phyloP scores from a whole-genome alignment of 2,888 invertebrate species.

The Polymixis flavicincta region DNA sequence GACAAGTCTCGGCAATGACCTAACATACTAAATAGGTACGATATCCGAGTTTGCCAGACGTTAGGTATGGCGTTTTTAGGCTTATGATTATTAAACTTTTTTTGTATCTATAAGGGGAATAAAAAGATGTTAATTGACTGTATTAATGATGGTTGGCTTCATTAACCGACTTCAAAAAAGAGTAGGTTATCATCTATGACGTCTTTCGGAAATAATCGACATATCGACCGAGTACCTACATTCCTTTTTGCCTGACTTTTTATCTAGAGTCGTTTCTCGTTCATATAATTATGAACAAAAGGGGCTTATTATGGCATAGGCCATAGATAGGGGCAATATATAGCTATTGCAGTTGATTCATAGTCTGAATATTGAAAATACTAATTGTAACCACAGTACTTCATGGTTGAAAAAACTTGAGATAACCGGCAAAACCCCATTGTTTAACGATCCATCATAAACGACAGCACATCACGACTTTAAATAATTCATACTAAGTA shows the following conservation, averaged over 20 bases:
- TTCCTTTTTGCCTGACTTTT: slow-evolving; percentile 1
- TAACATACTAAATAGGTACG: background rate
- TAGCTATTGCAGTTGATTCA: background rate
- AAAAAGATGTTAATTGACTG: slow-evolving; percentile 6
- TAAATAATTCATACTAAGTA: slow-evolving; percentile 23
- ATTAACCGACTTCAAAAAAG: no score
- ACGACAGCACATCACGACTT: slow-evolving; percentile 44
- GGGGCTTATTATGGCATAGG: background rate
- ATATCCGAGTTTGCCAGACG: background rate
- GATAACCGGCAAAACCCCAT: slow-evolving; percentile 53
- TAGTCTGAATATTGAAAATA: slow-evolving; percentile 11
- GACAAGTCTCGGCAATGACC: background rate
- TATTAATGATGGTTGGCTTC: background rate
- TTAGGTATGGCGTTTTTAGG: background rate
- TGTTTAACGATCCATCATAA: slow-evolving; percentile 35
- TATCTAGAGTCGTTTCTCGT: background rate
- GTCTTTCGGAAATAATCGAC: slow-evolving; percentile 1
- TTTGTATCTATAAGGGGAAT: background rate
- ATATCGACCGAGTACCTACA: background rate
- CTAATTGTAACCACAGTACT: slow-evolving; percentile 18
- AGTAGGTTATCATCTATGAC: background rate
- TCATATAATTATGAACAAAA: background rate
- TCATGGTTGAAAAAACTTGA: slow-evolving; percentile 10
- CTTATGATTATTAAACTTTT: background rate
- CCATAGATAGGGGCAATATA: no score